Conservation (phyloP, 1,140 invertebrate species). For the Solen grandis region DNA sequence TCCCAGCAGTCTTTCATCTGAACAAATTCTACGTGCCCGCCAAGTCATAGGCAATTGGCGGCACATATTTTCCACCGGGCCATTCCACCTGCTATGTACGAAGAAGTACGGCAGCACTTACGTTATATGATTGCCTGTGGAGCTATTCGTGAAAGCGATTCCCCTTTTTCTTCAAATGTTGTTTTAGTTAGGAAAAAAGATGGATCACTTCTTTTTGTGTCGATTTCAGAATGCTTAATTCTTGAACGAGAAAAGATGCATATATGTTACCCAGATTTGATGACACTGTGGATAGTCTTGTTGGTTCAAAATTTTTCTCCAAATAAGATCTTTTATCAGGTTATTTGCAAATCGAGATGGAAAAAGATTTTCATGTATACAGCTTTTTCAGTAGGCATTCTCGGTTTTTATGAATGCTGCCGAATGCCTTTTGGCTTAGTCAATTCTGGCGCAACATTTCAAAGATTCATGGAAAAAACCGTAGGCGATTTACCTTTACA, state of each 20-base stretch:
- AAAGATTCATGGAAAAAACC: neutral
- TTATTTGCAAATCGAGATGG: conserved; percentile 74
- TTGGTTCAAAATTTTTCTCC: conserved; percentile 57
- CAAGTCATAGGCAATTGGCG: too few species aligned
- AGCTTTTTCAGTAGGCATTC: too few species aligned
- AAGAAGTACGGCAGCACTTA: conserved; percentile 47
- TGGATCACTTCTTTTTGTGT: conserved; percentile 78
- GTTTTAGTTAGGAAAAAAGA: too few species aligned
- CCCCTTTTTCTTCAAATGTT: conserved; percentile 41
- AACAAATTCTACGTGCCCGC: too few species aligned
- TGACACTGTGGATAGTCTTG: conserved; percentile 77
- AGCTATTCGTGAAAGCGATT: conserved; percentile 31
- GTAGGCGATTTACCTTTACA: neutral
- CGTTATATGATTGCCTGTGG: conserved; percentile 31
- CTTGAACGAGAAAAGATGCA: conserved; percentile 77
- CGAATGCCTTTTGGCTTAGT: neutral
- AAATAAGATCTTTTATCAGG: conserved; percentile 75
- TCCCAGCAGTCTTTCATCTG: too few species aligned
- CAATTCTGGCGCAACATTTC: neutral
- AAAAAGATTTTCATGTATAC: too few species aligned
- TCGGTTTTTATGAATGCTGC: too few species aligned
- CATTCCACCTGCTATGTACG: conserved; percentile 45
- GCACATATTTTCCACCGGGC: too few species aligned
- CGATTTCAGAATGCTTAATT: conserved; percentile 81
- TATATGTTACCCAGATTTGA: conserved; percentile 83